Evolutionary conservation across 2,113 vertebrate species (phyloP).

Genomic region (Ploceus nigricollis): DNA sequence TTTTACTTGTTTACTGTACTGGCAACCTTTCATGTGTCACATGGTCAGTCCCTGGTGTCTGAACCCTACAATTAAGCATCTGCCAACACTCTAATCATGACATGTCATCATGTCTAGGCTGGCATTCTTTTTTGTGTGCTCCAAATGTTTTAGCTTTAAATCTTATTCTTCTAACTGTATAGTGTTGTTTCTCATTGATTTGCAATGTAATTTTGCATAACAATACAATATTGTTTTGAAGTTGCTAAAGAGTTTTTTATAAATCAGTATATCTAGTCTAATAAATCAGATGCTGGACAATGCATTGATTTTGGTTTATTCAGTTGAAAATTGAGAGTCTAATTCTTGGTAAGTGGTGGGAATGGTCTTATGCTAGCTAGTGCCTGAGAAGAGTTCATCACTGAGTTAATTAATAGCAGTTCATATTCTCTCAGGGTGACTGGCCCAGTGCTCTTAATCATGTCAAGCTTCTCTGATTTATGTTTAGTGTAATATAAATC

Average conservation of each 20-base stretch:
- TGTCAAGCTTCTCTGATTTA: neutral
- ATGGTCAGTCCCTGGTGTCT: neutral
- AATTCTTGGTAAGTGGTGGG: neutral
- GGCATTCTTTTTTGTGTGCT: neutral
- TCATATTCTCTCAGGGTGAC: neutral
- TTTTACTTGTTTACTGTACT: neutral
- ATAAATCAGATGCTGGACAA: neutral
- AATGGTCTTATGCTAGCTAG: neutral
- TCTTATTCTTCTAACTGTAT: neutral
- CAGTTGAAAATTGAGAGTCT: neutral
- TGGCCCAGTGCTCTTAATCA: neutral
- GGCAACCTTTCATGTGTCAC: neutral
- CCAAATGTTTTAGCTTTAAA: neutral
- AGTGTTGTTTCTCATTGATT: neutral
- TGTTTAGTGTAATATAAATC: neutral
- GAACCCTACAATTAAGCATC: neutral
- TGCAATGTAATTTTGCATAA: neutral
- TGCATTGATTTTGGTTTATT: neutral
- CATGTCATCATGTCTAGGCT: neutral
- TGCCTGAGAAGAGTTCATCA: constrained; percentile 15
- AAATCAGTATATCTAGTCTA: neutral
- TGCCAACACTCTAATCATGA: neutral
- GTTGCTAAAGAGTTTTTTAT: neutral
- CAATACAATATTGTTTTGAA: neutral
- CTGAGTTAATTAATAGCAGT: constrained; percentile 4